Evolutionary conservation across 2,113 vertebrate species (phyloP).

Genomic region (Nestor notabilis): DNA sequence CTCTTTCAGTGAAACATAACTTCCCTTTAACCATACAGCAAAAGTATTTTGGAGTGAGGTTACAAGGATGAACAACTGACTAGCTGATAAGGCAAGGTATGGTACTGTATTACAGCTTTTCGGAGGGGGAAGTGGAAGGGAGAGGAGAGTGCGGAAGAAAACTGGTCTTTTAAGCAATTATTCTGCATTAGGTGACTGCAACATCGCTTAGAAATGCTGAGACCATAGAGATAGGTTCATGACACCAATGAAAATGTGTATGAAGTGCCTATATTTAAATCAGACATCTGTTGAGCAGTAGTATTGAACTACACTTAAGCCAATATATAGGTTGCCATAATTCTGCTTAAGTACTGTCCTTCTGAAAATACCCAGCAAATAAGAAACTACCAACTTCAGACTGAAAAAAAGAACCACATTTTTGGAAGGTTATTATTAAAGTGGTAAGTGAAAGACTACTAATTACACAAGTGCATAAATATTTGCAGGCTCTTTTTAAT

Average conservation of each 20-base stretch:
- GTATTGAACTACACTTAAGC: not conserved
- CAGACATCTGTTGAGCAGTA: conserved; percentile 15
- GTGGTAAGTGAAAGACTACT: not conserved
- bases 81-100: not conserved
- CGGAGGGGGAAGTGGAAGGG: not conserved
- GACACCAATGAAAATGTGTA: not conserved
- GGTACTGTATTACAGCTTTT: not conserved
- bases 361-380: conserved; percentile 6
- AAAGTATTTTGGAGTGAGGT: not conserved
- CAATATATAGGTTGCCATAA: not conserved
- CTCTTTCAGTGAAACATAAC: not conserved
- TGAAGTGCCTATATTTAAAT: not conserved
- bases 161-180: not conserved
- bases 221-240: not conserved
- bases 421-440: not conserved
- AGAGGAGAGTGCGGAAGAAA: not conserved
- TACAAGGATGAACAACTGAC: not conserved
- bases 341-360: not conserved
- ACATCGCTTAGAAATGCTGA: not conserved
- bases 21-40: not conserved
- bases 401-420: not conserved
- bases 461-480: not conserved
- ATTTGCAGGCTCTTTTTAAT: not conserved
- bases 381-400: not conserved
- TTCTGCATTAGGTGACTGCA: not conserved